Percentiles rank a stretch among this genome's conserved stretches.
Evolutionary conservation across 2,797 vertebrate species (phyloP).

Genomic region (Hypotaenidia okinawae): DNA sequence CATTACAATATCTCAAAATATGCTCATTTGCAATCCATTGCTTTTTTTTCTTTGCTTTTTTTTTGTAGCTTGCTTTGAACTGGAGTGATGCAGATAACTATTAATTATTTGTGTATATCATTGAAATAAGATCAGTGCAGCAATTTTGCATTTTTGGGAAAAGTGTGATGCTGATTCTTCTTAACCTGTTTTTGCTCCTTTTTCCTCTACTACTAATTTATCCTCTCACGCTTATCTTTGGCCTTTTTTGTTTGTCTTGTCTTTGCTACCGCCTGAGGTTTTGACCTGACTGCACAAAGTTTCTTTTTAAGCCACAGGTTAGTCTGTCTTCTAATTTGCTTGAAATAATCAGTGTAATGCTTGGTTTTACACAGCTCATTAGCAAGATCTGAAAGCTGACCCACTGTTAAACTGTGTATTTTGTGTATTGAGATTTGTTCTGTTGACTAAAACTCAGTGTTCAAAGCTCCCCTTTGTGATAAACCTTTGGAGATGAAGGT

Average conservation of each 20-base stretch:
- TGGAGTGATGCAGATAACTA: background rate
- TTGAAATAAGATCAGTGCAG: background rate
- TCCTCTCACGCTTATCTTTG: constrained; percentile 66
- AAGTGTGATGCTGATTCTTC: background rate
- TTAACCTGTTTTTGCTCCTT: constrained; percentile 28
- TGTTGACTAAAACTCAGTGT: background rate
- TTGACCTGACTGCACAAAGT: constrained; percentile 70
- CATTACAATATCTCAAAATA: background rate
- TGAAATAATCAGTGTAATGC: constrained; percentile 38
- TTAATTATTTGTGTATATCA: constrained; percentile 6
- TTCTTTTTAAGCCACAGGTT: constrained; percentile 75
- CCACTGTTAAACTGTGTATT: background rate
- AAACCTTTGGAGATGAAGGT: background rate
- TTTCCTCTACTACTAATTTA: constrained; percentile 57
- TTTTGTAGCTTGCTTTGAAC: constrained; percentile 16
- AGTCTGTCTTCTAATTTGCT: constrained; percentile 62
- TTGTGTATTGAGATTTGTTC: constrained; percentile 31
- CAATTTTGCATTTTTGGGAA: background rate
- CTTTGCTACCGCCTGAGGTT: constrained; percentile 71
- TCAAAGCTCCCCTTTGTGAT: background rate
- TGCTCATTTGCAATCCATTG: background rate
- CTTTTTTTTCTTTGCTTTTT: constrained; percentile 12
- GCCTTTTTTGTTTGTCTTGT: constrained; percentile 54
- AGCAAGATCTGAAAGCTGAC: constrained; percentile 35
- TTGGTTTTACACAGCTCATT: constrained; percentile 21